A percentile compares a stretch with the other conserved stretches of the same genome.
Conservation (phyloP, 2,888 invertebrate genomes). For the Tetheella fluctuosa region DNA sequence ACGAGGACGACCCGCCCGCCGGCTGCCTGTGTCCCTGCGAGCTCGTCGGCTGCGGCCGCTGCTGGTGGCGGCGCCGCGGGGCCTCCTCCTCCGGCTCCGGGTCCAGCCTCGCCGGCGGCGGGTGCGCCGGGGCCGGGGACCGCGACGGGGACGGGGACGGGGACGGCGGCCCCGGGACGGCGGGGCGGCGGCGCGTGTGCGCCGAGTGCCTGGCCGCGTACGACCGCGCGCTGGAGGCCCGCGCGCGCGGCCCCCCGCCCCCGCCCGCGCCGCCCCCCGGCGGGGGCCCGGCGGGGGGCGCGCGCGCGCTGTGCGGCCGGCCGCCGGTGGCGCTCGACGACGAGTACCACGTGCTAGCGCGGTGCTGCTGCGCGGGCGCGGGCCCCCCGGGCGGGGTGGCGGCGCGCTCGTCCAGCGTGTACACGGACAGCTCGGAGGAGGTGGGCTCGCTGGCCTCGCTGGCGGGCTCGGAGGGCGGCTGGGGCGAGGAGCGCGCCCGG, state of each 20-base stretch:
- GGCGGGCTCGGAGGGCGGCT: constrained; percentile 88
- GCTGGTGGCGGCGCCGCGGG: constrained; percentile 71
- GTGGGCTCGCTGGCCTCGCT: constrained; percentile 87
- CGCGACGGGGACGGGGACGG: constrained; percentile 32
- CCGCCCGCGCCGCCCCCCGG: constrained; percentile 25
- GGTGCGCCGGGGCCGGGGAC: constrained; percentile 24
- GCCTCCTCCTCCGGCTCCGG: constrained; percentile 34
- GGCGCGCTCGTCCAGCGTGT: constrained; percentile 91
- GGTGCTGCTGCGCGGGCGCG: constrained; percentile 71
- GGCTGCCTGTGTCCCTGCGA: constrained; percentile 74
- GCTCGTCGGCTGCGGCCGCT: constrained; percentile 73
- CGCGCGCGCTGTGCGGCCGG: constrained; percentile 60
- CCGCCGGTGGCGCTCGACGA: constrained; percentile 83
- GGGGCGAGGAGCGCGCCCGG: constrained; percentile 85
- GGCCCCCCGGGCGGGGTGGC: constrained; percentile 45
- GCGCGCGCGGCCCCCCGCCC: constrained; percentile 22
- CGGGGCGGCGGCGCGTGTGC: constrained; percentile 41
- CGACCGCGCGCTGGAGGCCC: constrained; percentile 56
- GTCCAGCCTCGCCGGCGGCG: constrained; percentile 17
- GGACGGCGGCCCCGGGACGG: constrained; percentile 33
- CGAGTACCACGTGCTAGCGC: constrained; percentile 63
- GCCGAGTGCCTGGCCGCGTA: constrained; percentile 58
- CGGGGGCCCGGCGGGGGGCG: constrained; percentile 78
- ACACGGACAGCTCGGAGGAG: constrained; percentile 94
- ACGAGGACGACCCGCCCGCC: constrained; percentile 86